These are phyloP conservation scores for Tiliacea citrago DNA, from an alignment of 2,888 invertebrate genomes.

Conservation along the genomic window DNA sequence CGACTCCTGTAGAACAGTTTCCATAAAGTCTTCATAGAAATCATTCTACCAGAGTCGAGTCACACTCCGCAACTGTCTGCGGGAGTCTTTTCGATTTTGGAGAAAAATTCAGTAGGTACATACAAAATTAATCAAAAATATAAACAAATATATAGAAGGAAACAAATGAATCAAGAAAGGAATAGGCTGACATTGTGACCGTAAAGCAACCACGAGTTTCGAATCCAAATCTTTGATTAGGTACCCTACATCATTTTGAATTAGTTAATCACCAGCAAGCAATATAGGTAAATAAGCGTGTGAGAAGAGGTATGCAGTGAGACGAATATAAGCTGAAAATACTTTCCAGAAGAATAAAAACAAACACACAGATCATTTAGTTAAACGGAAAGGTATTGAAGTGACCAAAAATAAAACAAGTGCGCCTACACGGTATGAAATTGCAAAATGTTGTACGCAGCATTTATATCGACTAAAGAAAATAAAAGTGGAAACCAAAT, in stretches of 20 bases:
- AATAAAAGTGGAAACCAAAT: constrained; percentile 3
- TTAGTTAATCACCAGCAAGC: not conserved
- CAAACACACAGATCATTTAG: not conserved
- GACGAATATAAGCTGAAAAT: not conserved
- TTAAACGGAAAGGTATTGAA: not conserved
- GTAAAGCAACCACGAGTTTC: not conserved
- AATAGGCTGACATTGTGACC: not conserved
- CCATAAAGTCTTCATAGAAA: too few relatives aligned
- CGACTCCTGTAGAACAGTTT: too few relatives aligned
- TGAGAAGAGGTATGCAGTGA: too few relatives aligned
- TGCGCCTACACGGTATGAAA: not conserved
- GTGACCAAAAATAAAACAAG: not conserved
- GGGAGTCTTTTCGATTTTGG: constrained; percentile 6
- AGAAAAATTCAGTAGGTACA: not conserved
- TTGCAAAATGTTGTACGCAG: not conserved
- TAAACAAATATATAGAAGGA: too few relatives aligned
- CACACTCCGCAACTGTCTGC: too few relatives aligned
- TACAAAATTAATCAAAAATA: too few relatives aligned
- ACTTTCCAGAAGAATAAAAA: not conserved
- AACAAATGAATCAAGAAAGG: not conserved
- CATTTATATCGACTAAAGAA: not conserved
- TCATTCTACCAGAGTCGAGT: too few relatives aligned
- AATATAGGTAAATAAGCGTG: too few relatives aligned
- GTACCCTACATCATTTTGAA: not conserved
- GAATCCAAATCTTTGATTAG: not conserved